Conservation (phyloP, 2,888 invertebrate species). For the Harpalus rubripes region DNA sequence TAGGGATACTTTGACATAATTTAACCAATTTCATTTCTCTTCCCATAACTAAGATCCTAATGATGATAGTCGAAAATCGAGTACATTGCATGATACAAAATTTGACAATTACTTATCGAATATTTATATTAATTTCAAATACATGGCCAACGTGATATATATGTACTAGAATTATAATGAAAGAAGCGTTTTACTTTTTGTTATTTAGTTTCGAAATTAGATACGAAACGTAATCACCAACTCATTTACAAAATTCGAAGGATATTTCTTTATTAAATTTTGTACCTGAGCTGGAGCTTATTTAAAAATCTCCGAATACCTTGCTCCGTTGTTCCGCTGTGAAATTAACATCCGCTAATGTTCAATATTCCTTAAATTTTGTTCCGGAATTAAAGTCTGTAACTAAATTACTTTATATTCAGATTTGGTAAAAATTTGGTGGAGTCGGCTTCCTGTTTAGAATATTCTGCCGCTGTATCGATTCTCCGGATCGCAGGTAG, state of each 20-base stretch:
- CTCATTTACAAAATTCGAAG: not conserved
- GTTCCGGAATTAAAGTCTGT: not conserved
- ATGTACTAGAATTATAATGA: no score
- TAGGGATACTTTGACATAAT: no score
- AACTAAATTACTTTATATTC: not conserved
- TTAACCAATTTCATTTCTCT: no score
- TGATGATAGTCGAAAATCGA: no score
- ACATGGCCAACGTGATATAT: no score
- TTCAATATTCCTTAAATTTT: conserved; percentile 1
- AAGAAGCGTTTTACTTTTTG: no score
- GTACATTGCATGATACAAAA: no score
- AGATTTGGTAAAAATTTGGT: conserved; percentile 3
- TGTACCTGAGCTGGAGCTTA: not conserved
- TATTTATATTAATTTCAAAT: no score
- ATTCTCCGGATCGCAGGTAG: conserved; percentile 40
- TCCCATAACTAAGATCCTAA: no score
- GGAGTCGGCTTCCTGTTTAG: not conserved
- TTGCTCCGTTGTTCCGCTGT: not conserved
- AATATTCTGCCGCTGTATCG: conserved; percentile 11
- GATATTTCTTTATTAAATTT: not conserved
- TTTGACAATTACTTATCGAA: no score
- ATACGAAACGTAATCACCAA: not conserved
- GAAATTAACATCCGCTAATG: not conserved
- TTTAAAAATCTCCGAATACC: not conserved
- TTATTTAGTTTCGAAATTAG: not conserved